Percentiles rank a stretch among this genome's conserved stretches.
Conservation (phyloP, 2,113 vertebrate species). For the Limanda limanda region DNA sequence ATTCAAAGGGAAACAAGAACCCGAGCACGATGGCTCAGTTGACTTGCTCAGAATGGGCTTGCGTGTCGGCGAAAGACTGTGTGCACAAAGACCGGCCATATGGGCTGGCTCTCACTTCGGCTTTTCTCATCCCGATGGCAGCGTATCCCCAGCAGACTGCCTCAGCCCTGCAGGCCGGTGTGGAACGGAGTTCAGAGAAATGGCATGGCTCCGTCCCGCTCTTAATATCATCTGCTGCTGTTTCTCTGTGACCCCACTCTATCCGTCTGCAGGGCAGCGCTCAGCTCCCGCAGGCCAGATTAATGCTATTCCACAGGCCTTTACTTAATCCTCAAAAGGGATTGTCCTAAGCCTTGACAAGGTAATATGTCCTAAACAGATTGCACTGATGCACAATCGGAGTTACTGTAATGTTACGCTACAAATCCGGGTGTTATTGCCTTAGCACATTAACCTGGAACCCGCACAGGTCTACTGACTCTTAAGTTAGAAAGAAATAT, state of each 20-base stretch:
- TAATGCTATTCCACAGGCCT: constrained; percentile 68
- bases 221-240: constrained; percentile 42
- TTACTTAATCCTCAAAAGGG: constrained; percentile 78
- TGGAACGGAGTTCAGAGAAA: constrained; percentile 57
- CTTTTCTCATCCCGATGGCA: constrained; percentile 57
- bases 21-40: constrained; percentile 25
- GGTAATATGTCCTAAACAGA: constrained; percentile 78
- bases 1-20: constrained; percentile 73
- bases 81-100: constrained; percentile 35
- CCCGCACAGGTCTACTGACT: background rate
- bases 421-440: constrained; percentile 70
- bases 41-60: constrained; percentile 28
- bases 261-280: constrained; percentile 22
- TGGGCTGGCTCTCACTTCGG: constrained; percentile 18
- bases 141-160: constrained; percentile 43
- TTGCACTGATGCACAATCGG: constrained; percentile 64
- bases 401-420: constrained; percentile 73
- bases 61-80: constrained; percentile 49
- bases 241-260: constrained; percentile 35
- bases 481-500: too few species aligned
- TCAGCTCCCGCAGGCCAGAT: constrained; percentile 65
- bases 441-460: constrained; percentile 36
- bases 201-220: constrained; percentile 26
- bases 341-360: constrained; percentile 77
- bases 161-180: constrained; percentile 24